Base-by-base conservation (phyloP, 2,113 vertebrate genomes). In the Brachyhypopomus gauderio region DNA sequence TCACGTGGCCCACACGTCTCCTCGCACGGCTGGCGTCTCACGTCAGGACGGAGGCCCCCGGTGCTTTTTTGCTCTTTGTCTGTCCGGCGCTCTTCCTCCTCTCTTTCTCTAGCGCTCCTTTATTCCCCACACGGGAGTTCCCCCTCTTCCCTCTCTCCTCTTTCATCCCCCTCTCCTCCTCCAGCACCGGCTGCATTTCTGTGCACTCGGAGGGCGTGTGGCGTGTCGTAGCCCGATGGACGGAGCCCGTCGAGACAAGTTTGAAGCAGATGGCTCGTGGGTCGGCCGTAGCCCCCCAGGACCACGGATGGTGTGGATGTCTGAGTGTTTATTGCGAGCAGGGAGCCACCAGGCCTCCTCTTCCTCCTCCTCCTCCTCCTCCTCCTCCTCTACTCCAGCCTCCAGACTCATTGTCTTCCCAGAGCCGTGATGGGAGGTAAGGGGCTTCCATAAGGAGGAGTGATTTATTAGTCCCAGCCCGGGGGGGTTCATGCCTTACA, bases 401-500 rank as follows among this genome's bases (percentile, higher is more conserved):
- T 87, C 84, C 82, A 81, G 77, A 69, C 45, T 76, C 82, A 84
- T 87, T 86, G 84, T 86, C 80, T 82, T 82, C 36, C 70, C 48
- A 25, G 74, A 78, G 66, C 80, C 75, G 60, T 78, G 80, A 75
- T 84, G 73, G 73, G 82, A 78, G 36, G 74, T 85, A 76, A 81
- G 84, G 83, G 72, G 77, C 78, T 48, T 59, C 72, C 78, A 64
- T 81, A 85, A 86, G 84, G 73, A 87, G 80, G 83, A 81, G 86
- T 86, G 66, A 86, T 86, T 86, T 87, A 83, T 85, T 83, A 83
- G 80, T 75, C 82, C 69, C 79, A 56, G 38, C 62, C 74, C 70
- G 75, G 84, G 75, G 84, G 84, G 81, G 83, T 87, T 87, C 80
- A 86, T 78, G 86, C 86, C 84, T 85, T 75, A 87, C 82, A 81